Conservation (phyloP, 1,140 invertebrate genomes). For the Elymnias hypermnestra region DNA sequence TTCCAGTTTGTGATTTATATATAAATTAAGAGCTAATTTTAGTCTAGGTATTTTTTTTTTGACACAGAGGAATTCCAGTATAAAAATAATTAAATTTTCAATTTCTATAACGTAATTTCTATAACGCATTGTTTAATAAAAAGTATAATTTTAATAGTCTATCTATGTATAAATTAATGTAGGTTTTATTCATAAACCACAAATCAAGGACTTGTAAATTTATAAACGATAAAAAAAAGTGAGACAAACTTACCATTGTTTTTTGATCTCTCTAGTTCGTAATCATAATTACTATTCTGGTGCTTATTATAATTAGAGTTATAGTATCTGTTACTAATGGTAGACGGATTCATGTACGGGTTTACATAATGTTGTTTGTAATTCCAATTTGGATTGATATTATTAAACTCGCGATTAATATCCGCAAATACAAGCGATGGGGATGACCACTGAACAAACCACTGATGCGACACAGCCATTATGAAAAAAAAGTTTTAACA, state of each 20-base stretch:
- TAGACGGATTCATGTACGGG: constrained; percentile 9
- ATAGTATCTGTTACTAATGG: not conserved
- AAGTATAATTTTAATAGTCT: no score
- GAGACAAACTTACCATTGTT: constrained; percentile 13
- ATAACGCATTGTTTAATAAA: no score
- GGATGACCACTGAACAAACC: constrained; percentile 66
- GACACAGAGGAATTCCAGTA: no score
- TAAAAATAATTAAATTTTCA: no score
- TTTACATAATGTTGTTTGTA: constrained; percentile 26
- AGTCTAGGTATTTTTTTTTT: no score
- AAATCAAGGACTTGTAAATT: no score
- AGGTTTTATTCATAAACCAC: no score
- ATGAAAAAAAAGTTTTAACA: constrained; percentile 4
- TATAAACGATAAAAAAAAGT: no score
- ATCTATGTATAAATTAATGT: no score
- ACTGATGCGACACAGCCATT: constrained; percentile 56
- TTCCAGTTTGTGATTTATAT: no score
- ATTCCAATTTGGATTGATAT: constrained; percentile 37
- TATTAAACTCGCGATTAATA: constrained; percentile 43
- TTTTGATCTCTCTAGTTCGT: not conserved
- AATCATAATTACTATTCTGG: not conserved
- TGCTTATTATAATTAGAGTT: not conserved
- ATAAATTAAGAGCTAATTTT: no score
- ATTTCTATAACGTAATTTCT: no score
- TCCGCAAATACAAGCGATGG: constrained; percentile 49